These are phyloP conservation scores for Pteruthius melanotis DNA, from an alignment of 2,113 vertebrate species.

Conservation along the genomic window DNA sequence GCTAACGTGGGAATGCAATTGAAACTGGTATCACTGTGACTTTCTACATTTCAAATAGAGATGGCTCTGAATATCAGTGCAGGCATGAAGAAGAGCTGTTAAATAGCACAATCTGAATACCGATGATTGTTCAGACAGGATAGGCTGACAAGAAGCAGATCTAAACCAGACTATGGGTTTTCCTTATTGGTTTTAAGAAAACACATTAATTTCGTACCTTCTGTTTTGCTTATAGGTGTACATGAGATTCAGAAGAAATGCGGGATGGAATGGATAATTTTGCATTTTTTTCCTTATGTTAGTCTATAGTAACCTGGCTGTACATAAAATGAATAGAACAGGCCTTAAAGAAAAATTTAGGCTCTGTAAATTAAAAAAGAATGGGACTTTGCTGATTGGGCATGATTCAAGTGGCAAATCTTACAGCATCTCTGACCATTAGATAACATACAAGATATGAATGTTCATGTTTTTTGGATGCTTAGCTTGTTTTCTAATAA, in stretches of 20 bases:
- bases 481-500: conserved; percentile 76
- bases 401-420: conserved; percentile 65
- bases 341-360: conserved; percentile 64
- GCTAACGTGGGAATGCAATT: conserved; percentile 35
- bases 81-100: conserved; percentile 57
- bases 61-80: conserved; percentile 56
- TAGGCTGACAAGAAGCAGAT: conserved; percentile 57
- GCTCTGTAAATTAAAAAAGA: conserved; percentile 57
- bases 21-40: conserved; percentile 74
- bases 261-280: conserved; percentile 54
- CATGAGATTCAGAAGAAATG: conserved; percentile 67
- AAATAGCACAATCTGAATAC: conserved; percentile 74
- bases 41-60: conserved; percentile 63
- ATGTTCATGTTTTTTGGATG: conserved; percentile 72
- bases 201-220: conserved; percentile 61
- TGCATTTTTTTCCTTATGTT: conserved; percentile 59
- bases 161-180: conserved; percentile 33
- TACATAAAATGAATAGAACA: conserved; percentile 61
- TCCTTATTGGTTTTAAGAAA: conserved; percentile 48
- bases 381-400: conserved; percentile 61
- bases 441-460: conserved; percentile 66
- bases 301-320: conserved; percentile 70
- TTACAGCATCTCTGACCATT: conserved; percentile 60
- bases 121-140: conserved; percentile 51
- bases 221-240: conserved; percentile 65